Evolutionary conservation across 2,113 vertebrate species (phyloP), one percentile per base, ranked within the genome.

Genomic region (Argyrosomus japonicus): DNA sequence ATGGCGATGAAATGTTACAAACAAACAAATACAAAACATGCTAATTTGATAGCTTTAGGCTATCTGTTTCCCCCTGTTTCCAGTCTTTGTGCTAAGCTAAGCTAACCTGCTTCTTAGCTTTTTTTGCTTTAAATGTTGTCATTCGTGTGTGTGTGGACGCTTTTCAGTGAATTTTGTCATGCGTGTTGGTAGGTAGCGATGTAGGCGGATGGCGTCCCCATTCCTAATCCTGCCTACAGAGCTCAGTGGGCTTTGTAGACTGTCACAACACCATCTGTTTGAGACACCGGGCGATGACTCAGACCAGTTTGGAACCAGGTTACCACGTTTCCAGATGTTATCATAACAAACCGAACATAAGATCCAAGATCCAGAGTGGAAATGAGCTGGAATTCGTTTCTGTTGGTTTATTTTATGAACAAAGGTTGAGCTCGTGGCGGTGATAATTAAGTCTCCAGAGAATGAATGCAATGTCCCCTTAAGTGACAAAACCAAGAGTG

Each of bases 221-320:
- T 40, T 40, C 29, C 21, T 62, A 17, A 62, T 62, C 29, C 60
- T 62, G 58, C 29, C 27, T 5, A 57, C 54, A 17, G 14, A 60
- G 58, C 29, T 36, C 58, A 10, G 58, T 61, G 58, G 58, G 17
- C 6, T 32, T 32, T 61, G 58, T 29, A 3, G 15, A 18, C 57
- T 9, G 25, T 61, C 60, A 36, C 60, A 36, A 21, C 60, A 62
- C 29, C 60, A 62, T 62, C 60, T 62, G 32, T 63, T 63, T n/a
- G 10, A 63, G 12, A 63, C 6, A 1, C 60, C 21, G 53, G 19
- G 19, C 19, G 9, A 57, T 25, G 68, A 71, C 21, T 47, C 32
- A 43, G 43, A 67, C 36, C 36, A 36, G 40, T 58, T 40, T 72
- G 54, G 21, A 40, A 70, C 21, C 19, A 70, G 18, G 21, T 18